Percentiles rank a stretch among this genome's conserved stretches.
Evolutionary conservation across 2,113 vertebrate genomes (phyloP).

Genomic region (Corythoichthys intestinalis): DNA sequence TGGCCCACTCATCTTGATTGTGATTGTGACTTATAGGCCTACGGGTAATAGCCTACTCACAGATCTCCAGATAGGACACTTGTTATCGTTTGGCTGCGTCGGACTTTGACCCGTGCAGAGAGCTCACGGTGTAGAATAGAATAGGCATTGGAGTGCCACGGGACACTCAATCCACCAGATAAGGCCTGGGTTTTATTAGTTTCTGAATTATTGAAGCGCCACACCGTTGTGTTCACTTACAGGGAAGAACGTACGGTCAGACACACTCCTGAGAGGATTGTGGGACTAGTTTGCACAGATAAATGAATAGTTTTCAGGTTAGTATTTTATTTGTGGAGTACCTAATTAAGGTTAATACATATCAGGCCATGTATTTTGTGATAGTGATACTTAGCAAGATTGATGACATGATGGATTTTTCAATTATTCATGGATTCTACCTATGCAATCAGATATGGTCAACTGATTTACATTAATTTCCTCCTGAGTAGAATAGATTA

Average conservation of each 20-base stretch:
- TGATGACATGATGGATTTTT: too few species aligned
- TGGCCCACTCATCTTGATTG: constrained; percentile 7
- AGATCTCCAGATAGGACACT: constrained; percentile 30
- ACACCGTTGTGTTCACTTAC: constrained; percentile 34
- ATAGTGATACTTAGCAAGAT: too few species aligned
- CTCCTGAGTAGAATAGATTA: too few species aligned
- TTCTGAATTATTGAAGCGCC: constrained; percentile 58
- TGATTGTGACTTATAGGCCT: constrained; percentile 16
- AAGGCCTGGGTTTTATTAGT: constrained; percentile 33
- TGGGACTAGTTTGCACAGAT: background rate
- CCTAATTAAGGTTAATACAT: too few species aligned
- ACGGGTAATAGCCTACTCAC: constrained; percentile 20
- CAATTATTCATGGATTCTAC: too few species aligned
- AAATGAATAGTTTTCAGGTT: background rate
- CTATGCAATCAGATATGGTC: too few species aligned
- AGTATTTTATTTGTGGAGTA: too few species aligned
- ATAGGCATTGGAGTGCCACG: background rate
- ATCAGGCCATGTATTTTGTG: too few species aligned
- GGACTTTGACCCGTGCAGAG: constrained; percentile 50
- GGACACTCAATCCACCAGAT: constrained; percentile 47
- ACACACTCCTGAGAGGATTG: background rate
- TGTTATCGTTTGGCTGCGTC: constrained; percentile 34
- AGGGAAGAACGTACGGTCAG: background rate
- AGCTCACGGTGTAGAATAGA: background rate
- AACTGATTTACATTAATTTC: too few species aligned